Base-by-base conservation (phyloP, 2,113 vertebrate species). In the Zosterops japonicus region DNA sequence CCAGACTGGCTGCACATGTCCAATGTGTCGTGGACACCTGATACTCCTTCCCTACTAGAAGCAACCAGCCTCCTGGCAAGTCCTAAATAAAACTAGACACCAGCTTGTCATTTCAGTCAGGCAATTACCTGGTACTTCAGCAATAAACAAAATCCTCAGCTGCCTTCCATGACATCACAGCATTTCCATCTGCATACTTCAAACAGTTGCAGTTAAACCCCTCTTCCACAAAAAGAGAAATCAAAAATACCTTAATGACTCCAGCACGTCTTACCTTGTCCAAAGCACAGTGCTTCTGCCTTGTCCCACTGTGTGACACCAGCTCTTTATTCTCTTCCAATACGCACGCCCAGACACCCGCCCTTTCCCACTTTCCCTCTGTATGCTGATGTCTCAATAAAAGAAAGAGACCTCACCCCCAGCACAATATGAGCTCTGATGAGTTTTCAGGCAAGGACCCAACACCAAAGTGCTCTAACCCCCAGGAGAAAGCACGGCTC, bases 291-390 rank as follows among this genome's bases (percentile, higher is more conserved):
- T 11, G 8, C 33, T 47, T 80, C 59, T 75, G 57, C 44, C 57
- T 33, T 21, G 39, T 21, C n/a, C 33, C 0, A 1, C 11, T 14
- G 21, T 0, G 5, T 35, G 59, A 46, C 60, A n/a, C 3, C 59
- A 44, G 42, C 42, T 81, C 8, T 71, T 49, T 17, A 36, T 70
- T 35, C 33, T 17, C 14, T 50, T 12, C 47, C 0, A 0, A 12
- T 0, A 16, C 8, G 7, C 70, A 35, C 41, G 4, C 60, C 47
- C 55, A 47, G 20, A 21, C 1, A 7, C n/a, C 16, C 0, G 0
- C 14, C 55, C 42, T 33, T 39, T 46, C 7, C 31, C 21, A 10
- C n/a, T 41, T 7, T 14, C 22, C 8, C 27, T 75, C 9, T 2
- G 1, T 57, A 86, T 3, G 5, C 2, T 7, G 25, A 49, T 31